Percentiles rank a stretch among this genome's conserved stretches.
phyloP scores from a whole-genome alignment of 2,113 vertebrate species.

The Epinephelus fuscoguttatus region DNA sequence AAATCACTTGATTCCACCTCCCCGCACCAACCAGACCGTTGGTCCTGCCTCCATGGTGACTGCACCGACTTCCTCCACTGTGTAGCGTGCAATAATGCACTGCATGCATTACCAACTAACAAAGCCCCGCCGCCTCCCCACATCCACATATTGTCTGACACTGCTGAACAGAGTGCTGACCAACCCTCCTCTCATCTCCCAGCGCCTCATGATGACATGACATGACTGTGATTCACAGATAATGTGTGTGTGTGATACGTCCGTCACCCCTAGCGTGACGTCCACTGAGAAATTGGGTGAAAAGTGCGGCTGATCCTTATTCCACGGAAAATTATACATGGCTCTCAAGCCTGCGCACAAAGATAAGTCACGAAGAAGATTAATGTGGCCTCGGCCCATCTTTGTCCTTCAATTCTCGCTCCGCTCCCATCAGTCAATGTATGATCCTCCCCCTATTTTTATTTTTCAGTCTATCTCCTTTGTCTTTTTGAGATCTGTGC shows the following conservation, averaged over 20 bases:
- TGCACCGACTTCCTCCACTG: constrained; percentile 24
- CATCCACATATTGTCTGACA: constrained; percentile 38
- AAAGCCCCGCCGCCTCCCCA: not conserved
- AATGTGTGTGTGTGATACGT: not conserved
- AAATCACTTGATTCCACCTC: constrained; percentile 26
- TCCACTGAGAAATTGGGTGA: constrained; percentile 17
- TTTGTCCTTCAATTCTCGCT: constrained; percentile 28
- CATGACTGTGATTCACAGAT: constrained; percentile 38
- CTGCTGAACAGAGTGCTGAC: constrained; percentile 47
- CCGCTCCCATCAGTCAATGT: constrained; percentile 20
- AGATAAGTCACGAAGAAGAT: constrained; percentile 51
- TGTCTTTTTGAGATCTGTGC: constrained; percentile 52
- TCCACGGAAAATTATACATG: constrained; percentile 23
- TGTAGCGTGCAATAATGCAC: too few relatives aligned
- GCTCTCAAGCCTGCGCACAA: constrained; percentile 12
- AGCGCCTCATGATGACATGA: constrained; percentile 13
- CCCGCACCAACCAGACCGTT: not conserved
- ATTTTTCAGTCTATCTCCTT: constrained; percentile 50
- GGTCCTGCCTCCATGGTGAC: constrained; percentile 32
- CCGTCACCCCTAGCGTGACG: not conserved
- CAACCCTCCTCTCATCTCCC: constrained; percentile 27
- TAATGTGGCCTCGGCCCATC: constrained; percentile 46
- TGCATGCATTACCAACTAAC: constrained; percentile 27
- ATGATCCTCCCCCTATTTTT: constrained; percentile 19
- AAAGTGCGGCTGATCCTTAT: constrained; percentile 14